Evolutionary conservation across 2,888 invertebrate genomes (phyloP).

Genomic region (Stenichneumon culpator): DNA sequence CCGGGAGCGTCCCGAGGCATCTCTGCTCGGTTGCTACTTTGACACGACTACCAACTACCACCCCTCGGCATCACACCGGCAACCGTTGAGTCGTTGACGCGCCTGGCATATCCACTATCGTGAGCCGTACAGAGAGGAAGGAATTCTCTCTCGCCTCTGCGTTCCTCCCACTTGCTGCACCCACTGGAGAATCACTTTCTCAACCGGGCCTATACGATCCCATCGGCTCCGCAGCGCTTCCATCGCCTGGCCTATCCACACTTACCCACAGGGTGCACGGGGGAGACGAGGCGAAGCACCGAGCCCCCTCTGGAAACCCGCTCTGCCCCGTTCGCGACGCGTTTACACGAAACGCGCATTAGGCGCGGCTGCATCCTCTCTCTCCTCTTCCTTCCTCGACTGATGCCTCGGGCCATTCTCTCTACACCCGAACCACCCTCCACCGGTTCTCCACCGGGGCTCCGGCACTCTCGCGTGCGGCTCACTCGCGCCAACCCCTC

Average conservation of each 20-base stretch:
- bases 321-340: conserved; percentile 73
- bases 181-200: conserved; percentile 18
- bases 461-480: conserved; percentile 26
- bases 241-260: conserved; percentile 13
- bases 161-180: conserved; percentile 32
- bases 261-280: conserved; percentile 18
- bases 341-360: conserved; percentile 84
- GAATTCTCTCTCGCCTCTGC: conserved; percentile 41
- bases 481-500: conserved; percentile 34
- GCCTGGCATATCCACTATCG: conserved; percentile 57
- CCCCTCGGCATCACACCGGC: conserved; percentile 48
- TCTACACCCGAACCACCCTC: conserved; percentile 54
- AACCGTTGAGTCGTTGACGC: conserved; percentile 51
- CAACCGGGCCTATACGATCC: conserved; percentile 22
- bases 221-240: conserved; percentile 14
- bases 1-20: conserved; percentile 54
- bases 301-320: conserved; percentile 72
- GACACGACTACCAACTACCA: conserved; percentile 64
- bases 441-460: conserved; percentile 21
- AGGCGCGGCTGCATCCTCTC: conserved; percentile 81
- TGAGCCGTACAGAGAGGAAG: conserved; percentile 22
- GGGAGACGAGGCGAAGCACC: conserved; percentile 30
- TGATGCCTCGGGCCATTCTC: conserved; percentile 62
- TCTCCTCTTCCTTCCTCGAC: conserved; percentile 66
- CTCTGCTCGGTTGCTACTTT: conserved; percentile 61